Evolutionary conservation across 2,113 vertebrate species (phyloP).

Genomic region (Danionella cerebrum): DNA sequence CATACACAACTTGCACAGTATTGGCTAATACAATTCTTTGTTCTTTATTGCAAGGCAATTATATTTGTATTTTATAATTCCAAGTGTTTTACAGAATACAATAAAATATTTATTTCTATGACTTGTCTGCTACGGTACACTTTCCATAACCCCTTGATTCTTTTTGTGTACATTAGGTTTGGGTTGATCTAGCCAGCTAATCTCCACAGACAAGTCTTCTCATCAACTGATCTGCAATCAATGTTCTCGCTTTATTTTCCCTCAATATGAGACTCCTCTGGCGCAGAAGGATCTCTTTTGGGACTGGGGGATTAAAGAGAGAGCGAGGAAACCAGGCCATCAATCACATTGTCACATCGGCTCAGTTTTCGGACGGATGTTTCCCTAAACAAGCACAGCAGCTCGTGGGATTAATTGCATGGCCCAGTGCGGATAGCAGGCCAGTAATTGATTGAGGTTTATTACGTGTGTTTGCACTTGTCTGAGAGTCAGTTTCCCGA

Average conservation of each 20-base stretch:
- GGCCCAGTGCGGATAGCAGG: constrained; percentile 47
- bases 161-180: neutral
- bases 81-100: too few species aligned
- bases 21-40: too few species aligned
- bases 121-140: neutral
- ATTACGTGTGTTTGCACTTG: constrained; percentile 46
- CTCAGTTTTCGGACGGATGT: constrained; percentile 48
- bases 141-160: neutral
- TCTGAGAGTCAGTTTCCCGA: constrained; percentile 37
- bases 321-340: constrained; percentile 39
- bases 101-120: too few species aligned
- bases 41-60: too few species aligned
- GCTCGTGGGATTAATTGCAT: constrained; percentile 56
- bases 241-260: neutral
- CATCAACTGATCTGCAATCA: constrained; percentile 5
- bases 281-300: neutral
- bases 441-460: constrained; percentile 60
- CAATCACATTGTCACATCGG: constrained; percentile 46
- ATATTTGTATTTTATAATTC: too few species aligned
- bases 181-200: neutral
- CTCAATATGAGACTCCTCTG: constrained; percentile 4
- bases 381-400: constrained; percentile 53
- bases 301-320: constrained; percentile 39
- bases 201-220: neutral
- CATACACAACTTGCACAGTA: too few species aligned